Evolutionary conservation across 2,113 vertebrate species (phyloP).

Genomic region (Melanerpes aurifrons): DNA sequence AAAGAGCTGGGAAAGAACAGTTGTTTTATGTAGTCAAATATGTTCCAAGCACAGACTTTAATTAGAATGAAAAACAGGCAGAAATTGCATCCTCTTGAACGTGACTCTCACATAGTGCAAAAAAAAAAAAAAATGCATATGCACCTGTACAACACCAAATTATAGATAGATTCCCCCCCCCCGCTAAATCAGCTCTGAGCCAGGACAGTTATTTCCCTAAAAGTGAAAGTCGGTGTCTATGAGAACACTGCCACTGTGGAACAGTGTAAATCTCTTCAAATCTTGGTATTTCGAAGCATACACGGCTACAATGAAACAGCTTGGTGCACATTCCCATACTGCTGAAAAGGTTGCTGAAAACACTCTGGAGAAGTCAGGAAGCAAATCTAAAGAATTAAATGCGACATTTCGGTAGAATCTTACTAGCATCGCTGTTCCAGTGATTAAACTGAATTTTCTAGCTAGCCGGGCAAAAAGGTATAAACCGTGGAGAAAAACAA

Average conservation of each 20-base stretch:
- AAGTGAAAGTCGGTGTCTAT: conserved; percentile 66
- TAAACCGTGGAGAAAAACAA: not conserved
- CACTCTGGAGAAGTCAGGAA: not conserved
- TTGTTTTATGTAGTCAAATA: not conserved
- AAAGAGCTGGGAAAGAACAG: conserved; percentile 1
- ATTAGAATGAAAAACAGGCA: conserved; percentile 15
- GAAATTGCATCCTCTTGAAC: not conserved
- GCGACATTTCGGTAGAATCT: not conserved
- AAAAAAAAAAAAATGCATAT: not conserved
- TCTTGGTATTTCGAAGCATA: not conserved
- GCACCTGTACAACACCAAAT: conserved; percentile 66
- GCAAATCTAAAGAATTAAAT: not conserved
- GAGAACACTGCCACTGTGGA: conserved; percentile 23
- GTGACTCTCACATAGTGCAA: not conserved
- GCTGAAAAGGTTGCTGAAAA: conserved; percentile 25
- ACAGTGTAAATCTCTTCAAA: conserved; percentile 53
- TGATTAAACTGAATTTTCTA: not conserved
- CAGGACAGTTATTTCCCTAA: conserved; percentile 62
- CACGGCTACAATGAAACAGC: conserved; percentile 21
- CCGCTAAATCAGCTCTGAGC: conserved; percentile 18
- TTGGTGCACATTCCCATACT: conserved; percentile 37
- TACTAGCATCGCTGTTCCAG: not conserved
- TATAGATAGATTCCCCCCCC: not conserved
- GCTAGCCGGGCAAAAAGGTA: not conserved
- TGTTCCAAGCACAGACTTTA: not conserved